Evolutionary conservation across 2,113 vertebrate genomes (phyloP).

Genomic region (Dipodomys ordii): DNA sequence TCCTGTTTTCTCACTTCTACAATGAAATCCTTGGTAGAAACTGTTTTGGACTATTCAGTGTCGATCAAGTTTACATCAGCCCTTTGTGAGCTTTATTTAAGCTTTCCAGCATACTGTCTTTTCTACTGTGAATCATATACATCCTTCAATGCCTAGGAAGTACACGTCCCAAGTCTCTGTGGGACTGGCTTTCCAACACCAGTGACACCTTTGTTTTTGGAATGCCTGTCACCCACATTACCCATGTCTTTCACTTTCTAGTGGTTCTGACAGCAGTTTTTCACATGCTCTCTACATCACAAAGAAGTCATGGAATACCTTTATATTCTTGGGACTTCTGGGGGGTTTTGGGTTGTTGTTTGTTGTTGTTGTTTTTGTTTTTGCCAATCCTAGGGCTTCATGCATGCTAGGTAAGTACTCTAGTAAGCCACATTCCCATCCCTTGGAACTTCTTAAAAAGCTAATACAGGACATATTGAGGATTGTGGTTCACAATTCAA

Average conservation of each 20-base stretch:
- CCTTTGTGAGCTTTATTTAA: not conserved
- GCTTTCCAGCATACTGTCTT: not conserved
- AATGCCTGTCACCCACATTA: not conserved
- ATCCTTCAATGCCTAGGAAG: not conserved
- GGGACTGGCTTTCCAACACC: not conserved
- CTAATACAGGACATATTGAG: too few species aligned
- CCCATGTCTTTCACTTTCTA: not conserved
- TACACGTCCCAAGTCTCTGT: not conserved
- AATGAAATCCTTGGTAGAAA: constrained; percentile 35
- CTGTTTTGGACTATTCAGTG: not conserved
- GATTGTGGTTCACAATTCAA: not conserved
- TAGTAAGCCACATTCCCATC: not conserved
- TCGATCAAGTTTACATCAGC: not conserved
- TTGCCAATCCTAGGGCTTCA: not conserved
- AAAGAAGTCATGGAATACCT: not conserved
- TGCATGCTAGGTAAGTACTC: not conserved
- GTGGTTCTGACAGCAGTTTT: not conserved
- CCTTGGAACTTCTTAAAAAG: not conserved
- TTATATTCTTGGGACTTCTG: not conserved
- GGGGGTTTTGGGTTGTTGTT: too few species aligned
- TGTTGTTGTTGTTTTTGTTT: too few species aligned
- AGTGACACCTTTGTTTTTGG: not conserved
- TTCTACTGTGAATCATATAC: not conserved
- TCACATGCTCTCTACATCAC: not conserved
- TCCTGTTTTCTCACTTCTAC: not conserved